A percentile compares a stretch with the other conserved stretches of the same genome.
Conservation (phyloP, 2,797 vertebrate species). For the Limnodromus scolopaceus region DNA sequence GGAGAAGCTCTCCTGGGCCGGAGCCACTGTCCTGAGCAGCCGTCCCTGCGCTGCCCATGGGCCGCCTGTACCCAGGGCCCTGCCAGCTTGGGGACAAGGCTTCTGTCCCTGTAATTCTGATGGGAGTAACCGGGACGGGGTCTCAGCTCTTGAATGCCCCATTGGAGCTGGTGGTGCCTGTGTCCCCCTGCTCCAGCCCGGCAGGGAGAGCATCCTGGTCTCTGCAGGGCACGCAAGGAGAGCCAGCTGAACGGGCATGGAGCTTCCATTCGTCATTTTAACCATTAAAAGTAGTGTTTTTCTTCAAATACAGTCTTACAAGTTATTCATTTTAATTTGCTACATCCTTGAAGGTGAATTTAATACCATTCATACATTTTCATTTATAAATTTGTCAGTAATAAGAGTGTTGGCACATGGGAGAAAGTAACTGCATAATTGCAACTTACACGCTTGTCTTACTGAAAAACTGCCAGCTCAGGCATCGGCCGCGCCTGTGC, state of each 20-base stretch:
- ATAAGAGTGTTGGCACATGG: slow-evolving; percentile 69
- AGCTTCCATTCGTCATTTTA: neutral
- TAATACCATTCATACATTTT: slow-evolving; percentile 75
- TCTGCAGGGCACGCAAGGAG: neutral
- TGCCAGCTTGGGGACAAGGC: neutral
- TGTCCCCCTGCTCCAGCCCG: neutral
- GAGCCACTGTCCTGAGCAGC: neutral
- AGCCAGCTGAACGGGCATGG: neutral
- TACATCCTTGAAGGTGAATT: slow-evolving; percentile 75
- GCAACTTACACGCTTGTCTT: slow-evolving; percentile 82
- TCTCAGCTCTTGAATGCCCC: accelerated
- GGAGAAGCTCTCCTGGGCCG: neutral
- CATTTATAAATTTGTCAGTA: slow-evolving; percentile 77
- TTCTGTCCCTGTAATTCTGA: neutral
- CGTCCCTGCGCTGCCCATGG: neutral
- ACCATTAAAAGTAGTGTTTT: neutral
- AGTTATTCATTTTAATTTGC: slow-evolving; percentile 62
- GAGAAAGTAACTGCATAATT: slow-evolving; percentile 79
- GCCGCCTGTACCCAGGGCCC: neutral
- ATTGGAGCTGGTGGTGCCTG: accelerated
- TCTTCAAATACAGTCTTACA: neutral
- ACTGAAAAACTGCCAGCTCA: slow-evolving; percentile 82
- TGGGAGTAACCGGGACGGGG: accelerated
- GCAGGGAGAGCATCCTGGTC: neutral
- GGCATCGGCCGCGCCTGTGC: slow-evolving; percentile 47